Conservation (phyloP, 2,797 vertebrate genomes). For the Sebastes trivittatus region DNA sequence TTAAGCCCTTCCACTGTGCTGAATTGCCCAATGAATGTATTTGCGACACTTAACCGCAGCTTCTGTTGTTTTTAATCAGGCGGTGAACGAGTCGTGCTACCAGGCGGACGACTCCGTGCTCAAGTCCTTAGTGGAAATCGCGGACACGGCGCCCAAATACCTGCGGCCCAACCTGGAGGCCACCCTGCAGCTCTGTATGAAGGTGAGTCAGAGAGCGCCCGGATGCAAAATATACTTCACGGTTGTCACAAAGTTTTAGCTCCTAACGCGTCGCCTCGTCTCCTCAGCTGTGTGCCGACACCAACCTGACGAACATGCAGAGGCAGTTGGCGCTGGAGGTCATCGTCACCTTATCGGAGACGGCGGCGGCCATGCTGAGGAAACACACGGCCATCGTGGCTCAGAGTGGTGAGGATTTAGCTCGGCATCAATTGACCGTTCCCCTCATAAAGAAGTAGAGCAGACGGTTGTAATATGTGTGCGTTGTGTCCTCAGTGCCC, state of each 20-base stretch:
- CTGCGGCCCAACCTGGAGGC: conserved; percentile 95
- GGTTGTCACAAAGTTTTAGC: not conserved
- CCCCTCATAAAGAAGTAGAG: not conserved
- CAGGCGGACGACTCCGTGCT: conserved; percentile 96
- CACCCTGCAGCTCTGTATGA: conserved; percentile 94
- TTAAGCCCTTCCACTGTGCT: not conserved
- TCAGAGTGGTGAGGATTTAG: conserved; percentile 89
- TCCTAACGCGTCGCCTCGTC: not conserved
- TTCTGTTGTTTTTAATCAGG: conserved; percentile 75
- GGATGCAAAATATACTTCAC: too few relatives aligned
- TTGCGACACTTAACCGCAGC: not conserved
- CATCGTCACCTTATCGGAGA: conserved; percentile 97
- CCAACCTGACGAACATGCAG: conserved; percentile 95
- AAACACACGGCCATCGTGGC: conserved; percentile 94
- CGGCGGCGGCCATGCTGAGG: conserved; percentile 96
- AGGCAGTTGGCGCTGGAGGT: conserved; percentile 96
- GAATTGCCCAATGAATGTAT: not conserved
- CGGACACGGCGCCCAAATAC: conserved; percentile 97
- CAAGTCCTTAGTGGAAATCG: conserved; percentile 98
- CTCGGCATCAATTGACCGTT: rapidly evolving
- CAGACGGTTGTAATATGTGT: not conserved
- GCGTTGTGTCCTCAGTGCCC: conserved; percentile 84
- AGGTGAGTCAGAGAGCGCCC: conserved; percentile 77
- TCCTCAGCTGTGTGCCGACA: conserved; percentile 91
- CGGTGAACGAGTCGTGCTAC: conserved; percentile 96